A percentile compares a stretch with the other conserved stretches of the same genome.
phyloP scores from a whole-genome alignment of 2,797 vertebrate genomes.

The Iguana delicatissima region DNA sequence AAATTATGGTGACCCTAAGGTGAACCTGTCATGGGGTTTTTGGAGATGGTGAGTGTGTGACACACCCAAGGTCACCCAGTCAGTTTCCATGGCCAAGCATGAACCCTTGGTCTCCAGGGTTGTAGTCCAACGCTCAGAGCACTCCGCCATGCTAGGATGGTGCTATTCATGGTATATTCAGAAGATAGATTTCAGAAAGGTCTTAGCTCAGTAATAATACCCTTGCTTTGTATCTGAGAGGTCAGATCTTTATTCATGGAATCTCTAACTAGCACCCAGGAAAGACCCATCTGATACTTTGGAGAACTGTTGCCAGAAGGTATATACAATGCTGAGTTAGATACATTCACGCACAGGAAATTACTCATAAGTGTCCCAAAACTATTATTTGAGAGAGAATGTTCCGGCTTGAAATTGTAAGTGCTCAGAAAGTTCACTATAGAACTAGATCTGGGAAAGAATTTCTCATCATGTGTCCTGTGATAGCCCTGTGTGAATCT shows the following conservation, averaged over 20 bases:
- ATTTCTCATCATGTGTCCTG: neutral
- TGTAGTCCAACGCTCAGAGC: no score
- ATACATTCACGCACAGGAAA: neutral
- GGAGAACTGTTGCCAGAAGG: neutral
- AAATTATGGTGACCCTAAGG: no score
- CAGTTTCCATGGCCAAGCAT: no score
- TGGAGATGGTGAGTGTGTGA: no score
- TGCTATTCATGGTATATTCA: neutral
- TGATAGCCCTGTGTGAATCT: constrained; percentile 2
- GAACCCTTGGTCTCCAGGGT: no score
- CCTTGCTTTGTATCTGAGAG: neutral
- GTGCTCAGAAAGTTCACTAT: neutral
- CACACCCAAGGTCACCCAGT: no score
- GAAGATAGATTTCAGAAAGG: neutral
- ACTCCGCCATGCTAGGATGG: neutral
- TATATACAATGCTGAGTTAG: no score
- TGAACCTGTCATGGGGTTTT: no score
- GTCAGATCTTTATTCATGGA: neutral
- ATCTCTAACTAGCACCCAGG: neutral
- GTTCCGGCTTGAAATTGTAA: neutral
- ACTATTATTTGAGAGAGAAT: neutral
- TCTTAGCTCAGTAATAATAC: neutral
- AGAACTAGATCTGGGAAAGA: neutral
- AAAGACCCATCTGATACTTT: neutral
- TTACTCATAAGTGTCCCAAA: neutral